phyloP scores from a whole-genome alignment of 1,140 invertebrate genomes.

The Drosophila nikananu region DNA sequence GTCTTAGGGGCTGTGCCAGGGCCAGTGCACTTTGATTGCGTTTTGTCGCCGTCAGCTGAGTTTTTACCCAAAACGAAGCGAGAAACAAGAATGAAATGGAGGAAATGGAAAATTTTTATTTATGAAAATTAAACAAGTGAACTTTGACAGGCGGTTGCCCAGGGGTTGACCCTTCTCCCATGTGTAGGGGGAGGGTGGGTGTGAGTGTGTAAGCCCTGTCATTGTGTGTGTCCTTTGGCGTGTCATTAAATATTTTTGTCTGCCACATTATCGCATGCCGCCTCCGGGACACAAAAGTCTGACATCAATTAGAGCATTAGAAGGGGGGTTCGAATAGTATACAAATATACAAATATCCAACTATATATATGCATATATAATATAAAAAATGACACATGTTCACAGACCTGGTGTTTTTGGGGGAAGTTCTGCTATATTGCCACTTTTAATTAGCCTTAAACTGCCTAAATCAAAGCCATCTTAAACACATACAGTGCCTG shows the following conservation, averaged over 20 bases:
- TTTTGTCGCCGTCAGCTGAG: constrained; percentile 66
- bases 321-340: not conserved
- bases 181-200: not conserved
- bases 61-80: constrained; percentile 63
- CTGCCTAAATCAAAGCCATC: constrained; percentile 57
- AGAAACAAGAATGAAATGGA: constrained; percentile 5
- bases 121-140: constrained; percentile 83
- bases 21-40: constrained; percentile 78
- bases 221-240: constrained; percentile 30
- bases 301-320: constrained; percentile 65
- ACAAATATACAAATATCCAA: not conserved
- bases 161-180: constrained; percentile 51
- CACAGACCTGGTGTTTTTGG: not conserved
- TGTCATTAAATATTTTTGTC: constrained; percentile 78
- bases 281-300: constrained; percentile 34
- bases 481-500: not conserved
- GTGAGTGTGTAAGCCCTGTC: not conserved
- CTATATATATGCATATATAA: not conserved
- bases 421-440: not conserved
- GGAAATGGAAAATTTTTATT: constrained; percentile 67
- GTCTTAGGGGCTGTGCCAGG: constrained; percentile 27
- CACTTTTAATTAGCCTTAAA: constrained; percentile 54
- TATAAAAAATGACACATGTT: not conserved
- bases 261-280: constrained; percentile 73
- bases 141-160: constrained; percentile 78